Conservation (phyloP, 2,113 vertebrate genomes). For the Tautogolabrus adspersus region DNA sequence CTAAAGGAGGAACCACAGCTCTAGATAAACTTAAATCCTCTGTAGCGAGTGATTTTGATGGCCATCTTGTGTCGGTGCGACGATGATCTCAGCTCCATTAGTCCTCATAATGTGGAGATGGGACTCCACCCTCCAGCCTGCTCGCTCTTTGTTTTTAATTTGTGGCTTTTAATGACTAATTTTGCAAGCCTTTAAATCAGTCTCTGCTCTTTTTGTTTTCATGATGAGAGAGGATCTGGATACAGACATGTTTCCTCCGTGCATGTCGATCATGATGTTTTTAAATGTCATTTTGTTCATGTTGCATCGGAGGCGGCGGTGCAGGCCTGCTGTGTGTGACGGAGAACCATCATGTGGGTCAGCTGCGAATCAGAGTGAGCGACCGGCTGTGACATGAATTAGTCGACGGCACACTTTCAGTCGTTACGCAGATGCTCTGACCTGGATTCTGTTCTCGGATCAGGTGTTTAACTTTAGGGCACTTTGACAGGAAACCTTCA, state of each 20-base stretch:
- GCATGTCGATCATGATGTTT: not conserved
- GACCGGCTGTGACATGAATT: not conserved
- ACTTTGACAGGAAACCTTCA: not conserved
- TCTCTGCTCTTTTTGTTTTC: not conserved
- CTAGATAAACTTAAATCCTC: no score
- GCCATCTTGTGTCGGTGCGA: not conserved
- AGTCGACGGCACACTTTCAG: not conserved
- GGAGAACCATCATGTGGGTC: not conserved
- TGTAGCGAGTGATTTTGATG: not conserved
- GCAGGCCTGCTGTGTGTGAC: not conserved
- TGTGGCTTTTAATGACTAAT: constrained; percentile 7
- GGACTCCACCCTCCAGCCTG: not conserved
- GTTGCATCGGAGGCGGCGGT: not conserved
- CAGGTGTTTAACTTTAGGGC: constrained; percentile 13
- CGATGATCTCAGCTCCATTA: not conserved
- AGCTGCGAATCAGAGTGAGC: not conserved
- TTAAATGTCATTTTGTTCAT: not conserved
- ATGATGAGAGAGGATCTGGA: no score
- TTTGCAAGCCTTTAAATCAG: not conserved
- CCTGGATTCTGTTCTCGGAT: not conserved
- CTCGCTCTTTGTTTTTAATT: not conserved
- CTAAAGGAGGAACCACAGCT: no score
- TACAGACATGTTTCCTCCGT: not conserved
- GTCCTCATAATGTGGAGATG: not conserved
- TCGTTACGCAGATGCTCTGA: not conserved